Evolutionary conservation across 2,797 vertebrate genomes (phyloP).

Genomic region (Menidia menidia): DNA sequence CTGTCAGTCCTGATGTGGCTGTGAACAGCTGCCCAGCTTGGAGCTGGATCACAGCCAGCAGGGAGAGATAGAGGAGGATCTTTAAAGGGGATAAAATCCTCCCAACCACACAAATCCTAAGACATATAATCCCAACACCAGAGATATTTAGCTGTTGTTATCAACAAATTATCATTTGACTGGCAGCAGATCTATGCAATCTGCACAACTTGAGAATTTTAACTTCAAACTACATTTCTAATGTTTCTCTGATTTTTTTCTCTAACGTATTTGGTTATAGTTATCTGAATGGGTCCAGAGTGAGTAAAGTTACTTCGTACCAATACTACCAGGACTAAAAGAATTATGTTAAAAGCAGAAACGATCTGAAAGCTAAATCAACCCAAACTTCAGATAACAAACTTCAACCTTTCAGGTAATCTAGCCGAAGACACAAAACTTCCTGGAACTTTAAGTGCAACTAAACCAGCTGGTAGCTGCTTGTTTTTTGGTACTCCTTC

Average conservation of each 20-base stretch:
- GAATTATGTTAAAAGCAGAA: not conserved
- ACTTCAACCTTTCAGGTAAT: constrained; percentile 8
- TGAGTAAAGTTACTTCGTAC: no score
- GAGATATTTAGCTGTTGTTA: constrained; percentile 60
- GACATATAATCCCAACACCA: constrained; percentile 65
- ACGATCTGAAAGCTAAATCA: constrained; percentile 2
- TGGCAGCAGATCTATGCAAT: constrained; percentile 19
- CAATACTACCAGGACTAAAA: no score
- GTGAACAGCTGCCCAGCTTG: constrained; percentile 58
- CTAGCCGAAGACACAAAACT: not conserved
- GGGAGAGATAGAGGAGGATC: constrained; percentile 69
- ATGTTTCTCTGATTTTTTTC: no score
- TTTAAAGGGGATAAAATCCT: constrained; percentile 70
- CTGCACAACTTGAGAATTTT: constrained; percentile 33
- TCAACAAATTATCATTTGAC: constrained; percentile 60
- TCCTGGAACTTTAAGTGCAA: constrained; percentile 14
- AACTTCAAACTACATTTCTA: not conserved
- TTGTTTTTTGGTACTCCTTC: no score
- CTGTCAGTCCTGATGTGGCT: constrained; percentile 60
- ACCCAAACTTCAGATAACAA: constrained; percentile 70
- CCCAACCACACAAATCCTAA: constrained; percentile 71
- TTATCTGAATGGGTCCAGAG: no score
- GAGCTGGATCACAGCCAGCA: constrained; percentile 67
- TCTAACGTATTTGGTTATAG: no score
- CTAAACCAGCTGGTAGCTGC: constrained; percentile 12